phyloP scores from a whole-genome alignment of 2,797 vertebrate genomes.

The Enteromius unitaeniatus region DNA sequence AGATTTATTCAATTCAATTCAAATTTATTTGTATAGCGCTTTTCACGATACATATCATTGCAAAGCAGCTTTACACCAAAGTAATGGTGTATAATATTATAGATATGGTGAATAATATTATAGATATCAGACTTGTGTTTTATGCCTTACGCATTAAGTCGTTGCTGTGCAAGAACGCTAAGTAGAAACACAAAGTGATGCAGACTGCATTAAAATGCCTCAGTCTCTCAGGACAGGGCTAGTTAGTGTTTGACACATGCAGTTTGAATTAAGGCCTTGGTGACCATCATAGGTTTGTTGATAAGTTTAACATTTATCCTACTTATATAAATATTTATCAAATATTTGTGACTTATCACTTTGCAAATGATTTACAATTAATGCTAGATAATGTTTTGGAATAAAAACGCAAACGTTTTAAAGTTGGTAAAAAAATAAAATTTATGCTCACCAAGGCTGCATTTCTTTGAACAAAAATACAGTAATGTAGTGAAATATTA shows the following conservation, averaged over 20 bases:
- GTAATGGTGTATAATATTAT: no score
- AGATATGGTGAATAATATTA: background rate
- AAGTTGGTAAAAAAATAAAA: background rate
- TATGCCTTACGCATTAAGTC: background rate
- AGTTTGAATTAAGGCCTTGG: constrained; percentile 36
- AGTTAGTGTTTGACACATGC: constrained; percentile 27
- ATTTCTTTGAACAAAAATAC: background rate
- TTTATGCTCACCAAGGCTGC: background rate
- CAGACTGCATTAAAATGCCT: constrained; percentile 18
- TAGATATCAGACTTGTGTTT: constrained; percentile 26
- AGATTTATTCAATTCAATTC: no score
- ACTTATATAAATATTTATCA: background rate
- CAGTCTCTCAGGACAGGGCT: constrained; percentile 22
- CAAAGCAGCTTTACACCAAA: no score
- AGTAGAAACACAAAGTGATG: constrained; percentile 27
- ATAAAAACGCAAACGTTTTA: background rate
- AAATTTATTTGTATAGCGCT: no score
- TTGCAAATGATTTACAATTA: background rate
- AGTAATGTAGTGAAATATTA: background rate
- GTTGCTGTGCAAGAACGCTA: constrained; percentile 16
- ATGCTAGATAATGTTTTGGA: background rate
- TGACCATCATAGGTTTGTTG: constrained; percentile 61
- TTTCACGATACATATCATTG: no score
- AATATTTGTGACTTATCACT: background rate
- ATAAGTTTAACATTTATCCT: background rate